These are phyloP conservation scores for Chromoteleia sp. DNA, from an alignment of 2,888 invertebrate species.

Conservation along the genomic window DNA sequence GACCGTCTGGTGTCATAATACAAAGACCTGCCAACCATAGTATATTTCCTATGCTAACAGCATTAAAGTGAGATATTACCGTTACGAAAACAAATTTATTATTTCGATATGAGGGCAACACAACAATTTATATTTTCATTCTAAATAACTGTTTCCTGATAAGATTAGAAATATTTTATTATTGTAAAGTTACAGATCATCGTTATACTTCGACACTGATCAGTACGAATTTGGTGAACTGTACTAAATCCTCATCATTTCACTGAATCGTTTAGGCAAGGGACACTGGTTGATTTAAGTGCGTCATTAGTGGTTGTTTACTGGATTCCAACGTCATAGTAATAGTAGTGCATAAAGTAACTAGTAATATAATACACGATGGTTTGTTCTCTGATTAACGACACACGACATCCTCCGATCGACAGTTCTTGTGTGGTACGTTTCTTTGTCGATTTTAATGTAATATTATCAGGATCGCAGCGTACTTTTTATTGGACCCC, in stretches of 20 bases:
- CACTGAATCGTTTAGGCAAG: constrained; percentile 21
- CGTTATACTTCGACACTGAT: constrained; percentile 19
- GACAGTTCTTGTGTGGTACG: background rate
- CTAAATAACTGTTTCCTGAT: constrained; percentile 2
- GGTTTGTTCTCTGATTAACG: constrained; percentile 26
- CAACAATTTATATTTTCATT: constrained; percentile 16
- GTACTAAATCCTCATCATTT: constrained; percentile 30
- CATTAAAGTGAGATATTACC: constrained; percentile 35
- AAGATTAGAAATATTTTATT: constrained; percentile 12
- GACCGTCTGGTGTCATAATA: constrained; percentile 13
- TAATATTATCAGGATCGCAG: background rate
- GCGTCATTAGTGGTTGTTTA: constrained; percentile 59
- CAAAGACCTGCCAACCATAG: constrained; percentile 17
- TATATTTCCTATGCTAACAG: constrained; percentile 5
- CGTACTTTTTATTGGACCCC: background rate
- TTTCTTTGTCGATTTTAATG: too few species aligned
- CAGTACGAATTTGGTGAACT: constrained; percentile 8
- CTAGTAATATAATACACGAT: constrained; percentile 36
- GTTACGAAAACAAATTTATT: constrained; percentile 34
- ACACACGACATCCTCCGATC: constrained; percentile 17
- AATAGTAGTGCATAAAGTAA: constrained; percentile 26
- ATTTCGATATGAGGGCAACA: constrained; percentile 3
- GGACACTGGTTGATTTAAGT: constrained; percentile 50
- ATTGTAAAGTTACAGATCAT: constrained; percentile 1
- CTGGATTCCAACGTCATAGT: constrained; percentile 40